A percentile compares a stretch with the other conserved stretches of the same genome.
Conservation (phyloP, 2,113 vertebrate species). For the Mionectes macconnelli region DNA sequence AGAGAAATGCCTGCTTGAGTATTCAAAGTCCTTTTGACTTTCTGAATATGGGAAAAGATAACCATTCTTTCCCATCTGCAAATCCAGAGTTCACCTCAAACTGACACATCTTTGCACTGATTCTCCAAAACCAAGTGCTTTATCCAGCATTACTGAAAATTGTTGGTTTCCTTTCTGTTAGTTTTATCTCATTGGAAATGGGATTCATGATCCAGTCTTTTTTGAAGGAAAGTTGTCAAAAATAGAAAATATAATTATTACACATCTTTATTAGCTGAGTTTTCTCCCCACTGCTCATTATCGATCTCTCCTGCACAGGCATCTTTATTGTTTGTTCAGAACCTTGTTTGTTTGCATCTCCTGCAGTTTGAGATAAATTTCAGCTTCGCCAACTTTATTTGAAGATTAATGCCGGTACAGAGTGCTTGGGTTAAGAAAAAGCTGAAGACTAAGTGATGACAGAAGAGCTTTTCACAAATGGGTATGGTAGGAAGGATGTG, state of each 20-base stretch:
- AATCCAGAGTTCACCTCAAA: neutral
- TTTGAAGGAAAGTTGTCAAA: neutral
- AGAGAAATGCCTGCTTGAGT: neutral
- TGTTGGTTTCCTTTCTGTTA: neutral
- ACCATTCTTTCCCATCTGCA: neutral
- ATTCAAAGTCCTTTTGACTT: neutral
- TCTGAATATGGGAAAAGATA: neutral
- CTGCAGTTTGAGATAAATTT: neutral
- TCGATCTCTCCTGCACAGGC: neutral
- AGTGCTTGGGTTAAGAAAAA: neutral
- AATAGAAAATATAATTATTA: neutral
- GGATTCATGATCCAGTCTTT: neutral
- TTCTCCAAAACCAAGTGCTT: neutral
- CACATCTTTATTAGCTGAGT: neutral
- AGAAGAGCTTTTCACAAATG: neutral
- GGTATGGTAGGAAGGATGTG: neutral
- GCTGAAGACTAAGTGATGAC: neutral
- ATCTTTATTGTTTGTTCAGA: neutral
- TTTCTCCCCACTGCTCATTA: neutral
- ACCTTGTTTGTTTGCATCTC: neutral
- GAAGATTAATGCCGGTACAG: neutral
- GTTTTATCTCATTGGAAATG: neutral
- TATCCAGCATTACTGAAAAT: neutral
- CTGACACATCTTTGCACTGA: neutral
- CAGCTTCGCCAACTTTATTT: neutral